Base-by-base conservation (phyloP, 64 coral and sea anemone species). In the Acropora yongei region DNA sequence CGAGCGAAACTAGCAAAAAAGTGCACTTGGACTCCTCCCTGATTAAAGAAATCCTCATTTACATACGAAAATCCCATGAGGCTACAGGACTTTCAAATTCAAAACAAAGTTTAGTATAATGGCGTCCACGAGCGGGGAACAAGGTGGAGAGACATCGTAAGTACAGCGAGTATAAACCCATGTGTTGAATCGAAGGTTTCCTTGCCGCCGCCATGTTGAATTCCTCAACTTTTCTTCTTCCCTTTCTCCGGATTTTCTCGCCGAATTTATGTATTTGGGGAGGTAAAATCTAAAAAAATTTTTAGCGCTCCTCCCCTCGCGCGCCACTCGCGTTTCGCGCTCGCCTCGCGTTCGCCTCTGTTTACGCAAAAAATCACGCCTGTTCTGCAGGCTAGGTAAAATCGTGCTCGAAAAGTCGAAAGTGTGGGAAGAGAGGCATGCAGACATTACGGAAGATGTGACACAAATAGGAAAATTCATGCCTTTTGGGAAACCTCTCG, bases 71-170 rank as follows among this genome's bases (percentile, higher is more conserved):
- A 74, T 74, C 20, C 72, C 20, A 41, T 74, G 1, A 74, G 30
- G 16, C 72, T 41, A 74, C 41, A 30, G 72, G 5, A 39, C 8
- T 74, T 74, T 74, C 72, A 74, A 74, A 74, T 74, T 74, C 72
- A 74, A 41, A 74, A 41, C 19, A 74, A 74, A 7, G 72, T 74
- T 74, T 39, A 74, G 72, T n/a, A 74, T 74, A 74, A 74, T 74
- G 72, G 72, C 72, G 39, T 41, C 72, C 72, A 41, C 72, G 2
- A 43, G 72, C 20, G 72, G 19, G 17, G 2, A 48, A 6, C 13
- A 49, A 77, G 17, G 46, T 1, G 75, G 16, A 16, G 75, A 77
- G 53, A 50, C 45, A 53, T 51, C 16, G 77, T 55, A 19, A 51
- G 77, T 79, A 48, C 47, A 48, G 12, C 43, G 18, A 51, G 77